Conservation (phyloP, 2,797 vertebrate species). For the Echiichthys vipera region DNA sequence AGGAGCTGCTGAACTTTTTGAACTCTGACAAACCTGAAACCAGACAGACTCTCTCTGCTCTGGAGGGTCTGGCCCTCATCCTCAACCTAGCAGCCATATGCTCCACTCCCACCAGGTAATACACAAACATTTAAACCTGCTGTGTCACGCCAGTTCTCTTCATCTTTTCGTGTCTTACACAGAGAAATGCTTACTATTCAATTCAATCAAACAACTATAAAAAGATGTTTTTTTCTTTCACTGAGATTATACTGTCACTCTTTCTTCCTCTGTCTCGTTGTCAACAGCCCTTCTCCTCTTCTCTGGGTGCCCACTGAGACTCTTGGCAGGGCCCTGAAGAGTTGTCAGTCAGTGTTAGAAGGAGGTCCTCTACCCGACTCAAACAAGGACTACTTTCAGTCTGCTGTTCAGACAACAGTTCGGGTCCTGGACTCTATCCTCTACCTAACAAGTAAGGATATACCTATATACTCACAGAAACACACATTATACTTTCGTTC, state of each 20-base stretch:
- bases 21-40: slow-evolving; percentile 53
- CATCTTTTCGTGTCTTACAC: background rate
- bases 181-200: background rate
- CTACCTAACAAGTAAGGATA: slow-evolving; percentile 88
- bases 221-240: background rate
- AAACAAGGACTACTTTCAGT: slow-evolving; percentile 64
- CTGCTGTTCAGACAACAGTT: slow-evolving; percentile 82
- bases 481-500: background rate
- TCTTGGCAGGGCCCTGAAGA: slow-evolving; percentile 82
- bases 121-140: background rate
- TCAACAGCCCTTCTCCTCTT: slow-evolving; percentile 64
- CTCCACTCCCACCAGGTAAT: slow-evolving; percentile 70
- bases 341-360: slow-evolving; percentile 87
- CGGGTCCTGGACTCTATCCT: slow-evolving; percentile 90
- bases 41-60: slow-evolving; percentile 62
- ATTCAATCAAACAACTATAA: background rate
- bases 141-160: accelerated
- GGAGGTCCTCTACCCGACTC: slow-evolving; percentile 57
- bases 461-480: background rate
- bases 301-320: slow-evolving; percentile 88
- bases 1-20: slow-evolving; percentile 81
- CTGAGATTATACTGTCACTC: background rate
- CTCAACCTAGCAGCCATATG: slow-evolving; percentile 89
- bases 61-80: slow-evolving; percentile 87
- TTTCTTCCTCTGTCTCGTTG: background rate